Base-by-base conservation (phyloP, 2,113 vertebrate genomes). In the Serilophus lunatus region DNA sequence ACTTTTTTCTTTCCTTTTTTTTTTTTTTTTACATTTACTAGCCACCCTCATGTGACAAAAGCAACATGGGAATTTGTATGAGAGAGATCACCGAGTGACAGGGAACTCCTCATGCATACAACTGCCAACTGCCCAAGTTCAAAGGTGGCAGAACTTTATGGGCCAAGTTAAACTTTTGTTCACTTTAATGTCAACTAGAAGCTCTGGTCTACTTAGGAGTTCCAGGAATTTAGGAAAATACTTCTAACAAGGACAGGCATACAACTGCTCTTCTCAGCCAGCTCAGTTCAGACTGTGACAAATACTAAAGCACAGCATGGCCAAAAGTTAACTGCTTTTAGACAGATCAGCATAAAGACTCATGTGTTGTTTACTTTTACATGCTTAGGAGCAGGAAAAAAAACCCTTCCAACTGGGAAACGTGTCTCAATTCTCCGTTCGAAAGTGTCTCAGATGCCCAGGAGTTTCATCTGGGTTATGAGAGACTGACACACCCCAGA, bases 401-500 rank as follows among this genome's bases (percentile, higher is more conserved):
- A 9, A n/a, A n/a, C n/a, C 29, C 18, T 61, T 91, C 35, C 61
- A 85, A 8, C 5, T 79, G 59, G 40, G 74, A 95, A 87, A 68
- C 7, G 42, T 5, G 13, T 36, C 75, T 80, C 59, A 93, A 28
- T 74, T 83, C 47, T 95, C 56, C 22, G 44, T 56, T 26, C 78
- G 17, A 92, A 86, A 79, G 49, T 35, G 51, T 54, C 33, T 92
- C 47, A 77, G 53, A 45, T 82, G 35, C 26, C 64, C 23, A 29
- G 64, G 61, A 94, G 82, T 72, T 93, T 88, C 76, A n/a, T 56
- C 76, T 78, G 33, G 33, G 61, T 65, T 64, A 70, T 60, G 25
- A 91, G 53, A 95, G 74, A 91, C 1, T 6, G 63, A 56, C 86
- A 90, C 86, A 92, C 87, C 94, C 77, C 74, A 91, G 65, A 83